Evolutionary conservation across 2,797 vertebrate species (phyloP), one percentile per base, ranked within the genome.

Genomic region (Danio choprae): DNA sequence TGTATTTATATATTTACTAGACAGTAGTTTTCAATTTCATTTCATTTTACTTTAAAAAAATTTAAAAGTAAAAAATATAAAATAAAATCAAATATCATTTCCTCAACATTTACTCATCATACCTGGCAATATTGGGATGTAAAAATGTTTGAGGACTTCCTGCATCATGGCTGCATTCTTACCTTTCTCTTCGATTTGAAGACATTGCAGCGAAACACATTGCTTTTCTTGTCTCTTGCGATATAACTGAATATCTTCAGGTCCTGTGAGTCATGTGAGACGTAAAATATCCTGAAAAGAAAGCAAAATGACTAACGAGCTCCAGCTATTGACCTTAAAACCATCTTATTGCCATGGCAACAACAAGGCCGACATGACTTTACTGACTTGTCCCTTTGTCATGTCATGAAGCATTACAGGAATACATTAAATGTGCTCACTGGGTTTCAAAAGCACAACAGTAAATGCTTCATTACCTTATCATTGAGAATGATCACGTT

Each of bases 131-230:
- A 38, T 1, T 11, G 12, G n/a, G 29, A 36, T 46, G 11, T n/a
- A 4, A 58, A 44, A 43, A 56, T 16, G 7, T 72, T 53, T 9
- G 0, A 18, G 12, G 36, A 53, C 51, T 53, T 11, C 29, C 9
- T 18, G 13, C 18, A 20, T 22, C 36, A 58, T 6, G 50, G 16
- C 9, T 13, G 5, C 2, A 15, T 8, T 65, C 74, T 79, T 90
- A 99, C 98, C 96, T 99, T 99, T 86, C 97, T 97, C 91, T 98
- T 99, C 41, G 97, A 98, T 86, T 99, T 99, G 91, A 99, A 99
- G 83, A 99, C 98, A 0, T 99, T 99, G 90, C 98, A 99, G 83
- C 95, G 94, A 91, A 99, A 99, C 75, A 95, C 29, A 12, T 98
- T 99, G 90, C 94, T 98, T 89, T 96, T 93, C 15, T 97, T 97